Percentiles rank a stretch among this genome's conserved stretches.
Conservation (phyloP, 2,113 vertebrate species). For the Bettongia penicillata region DNA sequence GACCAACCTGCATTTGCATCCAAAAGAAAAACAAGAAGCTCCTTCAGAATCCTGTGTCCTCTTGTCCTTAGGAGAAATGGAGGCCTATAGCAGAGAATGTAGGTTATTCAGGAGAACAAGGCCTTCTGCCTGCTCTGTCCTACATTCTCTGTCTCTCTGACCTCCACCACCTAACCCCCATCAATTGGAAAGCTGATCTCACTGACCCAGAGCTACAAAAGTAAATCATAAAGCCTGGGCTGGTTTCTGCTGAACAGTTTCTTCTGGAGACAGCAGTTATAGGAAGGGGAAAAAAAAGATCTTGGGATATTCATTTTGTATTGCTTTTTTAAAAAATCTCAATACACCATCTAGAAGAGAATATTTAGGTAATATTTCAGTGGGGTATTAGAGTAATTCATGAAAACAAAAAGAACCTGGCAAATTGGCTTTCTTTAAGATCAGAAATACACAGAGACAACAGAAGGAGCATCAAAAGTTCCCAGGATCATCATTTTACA, state of each 20-base stretch:
- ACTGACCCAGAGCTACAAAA: background rate
- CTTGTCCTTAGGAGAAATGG: background rate
- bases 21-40: background rate
- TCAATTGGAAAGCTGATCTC: background rate
- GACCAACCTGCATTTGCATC: background rate
- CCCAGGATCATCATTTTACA: background rate
- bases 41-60: background rate
- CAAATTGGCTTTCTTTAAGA: background rate
- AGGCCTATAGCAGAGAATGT: background rate
- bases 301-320: background rate
- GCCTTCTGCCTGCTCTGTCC: background rate
- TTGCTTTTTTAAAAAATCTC: background rate
- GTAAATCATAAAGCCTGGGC: background rate
- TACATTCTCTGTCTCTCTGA: background rate
- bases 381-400: background rate
- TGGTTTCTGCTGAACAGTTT: background rate
- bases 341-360: background rate
- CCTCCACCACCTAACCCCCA: background rate
- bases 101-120: background rate
- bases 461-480: background rate
- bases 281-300: background rate
- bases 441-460: background rate
- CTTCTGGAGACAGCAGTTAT: background rate
- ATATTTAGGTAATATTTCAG: slow-evolving; percentile 1
- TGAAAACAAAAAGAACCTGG: slow-evolving; percentile 7